A percentile compares a stretch with the other conserved stretches of the same genome.
phyloP scores from a whole-genome alignment of 2,797 vertebrate species.

The Okamejei kenojei region DNA sequence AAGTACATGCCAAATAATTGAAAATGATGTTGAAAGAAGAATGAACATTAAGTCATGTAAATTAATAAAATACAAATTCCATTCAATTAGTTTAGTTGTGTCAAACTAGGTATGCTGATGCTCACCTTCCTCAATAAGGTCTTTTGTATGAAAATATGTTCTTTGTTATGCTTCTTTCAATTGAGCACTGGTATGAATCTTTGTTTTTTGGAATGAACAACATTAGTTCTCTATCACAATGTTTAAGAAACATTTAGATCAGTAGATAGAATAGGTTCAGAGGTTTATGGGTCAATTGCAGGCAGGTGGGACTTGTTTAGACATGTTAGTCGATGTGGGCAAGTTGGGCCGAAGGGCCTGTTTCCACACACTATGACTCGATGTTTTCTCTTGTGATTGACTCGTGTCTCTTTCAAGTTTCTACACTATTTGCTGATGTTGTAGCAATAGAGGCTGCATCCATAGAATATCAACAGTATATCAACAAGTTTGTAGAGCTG shows the following conservation, averaged over 20 bases:
- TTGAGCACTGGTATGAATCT: not conserved
- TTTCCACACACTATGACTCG: not conserved
- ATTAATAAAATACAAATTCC: not conserved
- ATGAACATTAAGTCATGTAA: not conserved
- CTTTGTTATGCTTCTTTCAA: not conserved
- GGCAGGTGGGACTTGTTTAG: no score
- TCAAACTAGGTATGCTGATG: not conserved
- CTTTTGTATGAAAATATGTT: not conserved
- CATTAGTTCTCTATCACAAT: not conserved
- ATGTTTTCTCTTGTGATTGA: not conserved
- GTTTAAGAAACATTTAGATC: no score
- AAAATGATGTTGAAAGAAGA: not conserved
- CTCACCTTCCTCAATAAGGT: not conserved
- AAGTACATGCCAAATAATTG: constrained; percentile 48
- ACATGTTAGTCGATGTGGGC: no score
- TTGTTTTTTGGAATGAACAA: not conserved
- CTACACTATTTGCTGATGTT: not conserved
- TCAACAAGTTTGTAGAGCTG: no score
- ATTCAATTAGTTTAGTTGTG: not conserved
- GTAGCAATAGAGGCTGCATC: not conserved
- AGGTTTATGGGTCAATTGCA: no score
- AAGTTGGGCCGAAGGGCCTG: no score
- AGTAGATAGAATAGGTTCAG: no score
- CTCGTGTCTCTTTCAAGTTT: not conserved
- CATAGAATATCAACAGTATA: not conserved